phyloP scores from a whole-genome alignment of 30 jellyfish, hydroid and myxozoan genomes.

The Hydractinia echinata region DNA sequence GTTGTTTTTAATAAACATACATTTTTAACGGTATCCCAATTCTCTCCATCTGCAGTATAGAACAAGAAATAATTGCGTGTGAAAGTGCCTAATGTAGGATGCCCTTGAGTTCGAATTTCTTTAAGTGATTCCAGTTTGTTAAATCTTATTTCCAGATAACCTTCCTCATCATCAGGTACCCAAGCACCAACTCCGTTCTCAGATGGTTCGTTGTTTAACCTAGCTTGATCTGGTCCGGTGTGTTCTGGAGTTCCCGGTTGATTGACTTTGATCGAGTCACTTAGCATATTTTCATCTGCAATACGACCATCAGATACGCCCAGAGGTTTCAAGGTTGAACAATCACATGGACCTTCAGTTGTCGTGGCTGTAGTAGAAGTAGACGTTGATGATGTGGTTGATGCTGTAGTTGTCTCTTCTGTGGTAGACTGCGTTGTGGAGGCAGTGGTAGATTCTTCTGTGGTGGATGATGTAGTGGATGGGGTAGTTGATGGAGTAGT shows the following conservation, averaged over 20 bases:
- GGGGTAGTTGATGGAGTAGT: neutral
- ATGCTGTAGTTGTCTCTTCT: neutral
- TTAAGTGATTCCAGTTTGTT: conserved; percentile 5
- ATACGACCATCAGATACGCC: conserved; percentile 16
- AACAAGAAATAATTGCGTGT: neutral
- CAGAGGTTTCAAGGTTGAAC: conserved; percentile 7
- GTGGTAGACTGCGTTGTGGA: neutral
- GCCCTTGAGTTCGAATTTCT: conserved; percentile 19
- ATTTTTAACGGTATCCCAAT: neutral
- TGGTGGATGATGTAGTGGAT: neutral
- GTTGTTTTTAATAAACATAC: neutral
- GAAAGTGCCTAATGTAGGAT: neutral
- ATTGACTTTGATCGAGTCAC: conserved; percentile 7
- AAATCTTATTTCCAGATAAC: conserved; percentile 12
- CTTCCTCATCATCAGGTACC: conserved; percentile 17
- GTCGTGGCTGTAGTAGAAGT: conserved; percentile 2
- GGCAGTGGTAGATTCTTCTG: neutral
- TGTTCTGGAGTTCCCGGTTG: conserved; percentile 13
- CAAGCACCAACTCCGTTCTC: conserved; percentile 17
- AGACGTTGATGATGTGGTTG: neutral
- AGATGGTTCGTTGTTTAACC: conserved; percentile 18
- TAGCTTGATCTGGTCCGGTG: conserved; percentile 30
- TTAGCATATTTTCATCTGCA: neutral
- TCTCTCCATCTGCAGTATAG: neutral
- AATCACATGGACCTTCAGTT: conserved; percentile 15